phyloP scores from a whole-genome alignment of 2,113 vertebrate genomes.

The Indri indri region DNA sequence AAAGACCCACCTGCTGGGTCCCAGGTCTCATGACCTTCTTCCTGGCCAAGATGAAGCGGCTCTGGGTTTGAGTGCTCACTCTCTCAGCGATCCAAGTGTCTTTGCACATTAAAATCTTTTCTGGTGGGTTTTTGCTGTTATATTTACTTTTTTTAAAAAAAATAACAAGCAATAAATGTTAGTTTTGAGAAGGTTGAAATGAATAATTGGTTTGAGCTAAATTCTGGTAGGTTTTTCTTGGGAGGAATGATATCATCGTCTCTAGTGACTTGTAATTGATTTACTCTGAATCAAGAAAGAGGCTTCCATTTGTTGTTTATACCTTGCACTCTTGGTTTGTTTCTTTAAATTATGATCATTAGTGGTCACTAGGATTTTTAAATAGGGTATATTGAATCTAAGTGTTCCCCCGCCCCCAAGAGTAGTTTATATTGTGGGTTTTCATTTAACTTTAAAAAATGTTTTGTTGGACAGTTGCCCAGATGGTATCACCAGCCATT shows the following conservation, averaged over 20 bases:
- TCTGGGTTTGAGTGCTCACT: background rate
- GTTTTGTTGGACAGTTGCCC: background rate
- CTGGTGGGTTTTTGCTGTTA: background rate
- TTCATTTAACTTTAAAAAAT: background rate
- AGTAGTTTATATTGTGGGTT: slow-evolving; percentile 22
- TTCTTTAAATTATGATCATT: background rate
- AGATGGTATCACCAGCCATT: background rate
- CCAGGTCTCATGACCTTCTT: background rate
- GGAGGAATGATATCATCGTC: background rate
- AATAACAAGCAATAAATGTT: background rate
- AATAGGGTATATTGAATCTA: background rate
- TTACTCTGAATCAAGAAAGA: background rate
- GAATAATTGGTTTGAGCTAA: background rate
- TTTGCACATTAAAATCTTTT: background rate
- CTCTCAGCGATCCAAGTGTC: background rate
- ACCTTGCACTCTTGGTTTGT: background rate
- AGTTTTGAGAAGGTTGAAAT: background rate
- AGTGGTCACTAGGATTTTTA: background rate
- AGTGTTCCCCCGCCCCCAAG: background rate
- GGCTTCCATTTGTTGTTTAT: background rate
- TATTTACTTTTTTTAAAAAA: background rate
- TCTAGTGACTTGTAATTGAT: background rate
- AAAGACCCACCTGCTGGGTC: too few relatives aligned
- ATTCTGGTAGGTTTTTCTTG: background rate
- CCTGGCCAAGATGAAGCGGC: background rate